Evolutionary conservation across 1,140 invertebrate genomes (phyloP), one percentile per base, ranked within the genome.

Genomic region (Brachionus rotundiformis): DNA sequence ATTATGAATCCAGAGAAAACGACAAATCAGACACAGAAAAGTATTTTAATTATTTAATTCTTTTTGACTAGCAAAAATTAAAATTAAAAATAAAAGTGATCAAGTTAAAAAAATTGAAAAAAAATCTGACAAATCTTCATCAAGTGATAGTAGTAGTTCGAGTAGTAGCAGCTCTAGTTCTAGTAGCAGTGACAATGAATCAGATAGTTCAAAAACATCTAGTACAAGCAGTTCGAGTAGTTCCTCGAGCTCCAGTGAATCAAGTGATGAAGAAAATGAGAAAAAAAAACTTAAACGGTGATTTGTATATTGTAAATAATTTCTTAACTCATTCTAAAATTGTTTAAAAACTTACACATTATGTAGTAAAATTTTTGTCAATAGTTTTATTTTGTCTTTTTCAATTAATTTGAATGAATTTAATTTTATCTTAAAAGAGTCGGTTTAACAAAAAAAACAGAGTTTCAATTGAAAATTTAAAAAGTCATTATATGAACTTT

Each of bases 211-310:
- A 10, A 44, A 23, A 23, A 44, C 68, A 3, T 73, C 68, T 25
- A 44, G 36, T 73, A 44, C 68, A 3, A 73, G 36, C 39, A 44
- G 6, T 23, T 71, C 65, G 13, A 71, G 29, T 23, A 39, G 65
- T 39, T 71, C 59, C 13, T n/a, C 11, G 13, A 25, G 36, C 5
- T 39, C 47, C 16, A 54, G 29, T 44, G 33, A 41, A 73, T 73
- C 68, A 19, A 73, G 68, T 47, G 36, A 44, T 13, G 39, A 73
- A 73, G 68, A 73, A 44, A 44, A 73, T 41, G 41, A 73, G 25
- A 41, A 10, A 44, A 73, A 44, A 44, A 73, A 73, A 19, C 19
- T 54, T 10, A 54, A 54, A 54, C 47, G 47, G 47, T 54, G 47
- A 54, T 19, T 19, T 19, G 1, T 23, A 54, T 19, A 19, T n/a